Conservation (phyloP, 2,888 invertebrate genomes). For the Drosophila limbata region DNA sequence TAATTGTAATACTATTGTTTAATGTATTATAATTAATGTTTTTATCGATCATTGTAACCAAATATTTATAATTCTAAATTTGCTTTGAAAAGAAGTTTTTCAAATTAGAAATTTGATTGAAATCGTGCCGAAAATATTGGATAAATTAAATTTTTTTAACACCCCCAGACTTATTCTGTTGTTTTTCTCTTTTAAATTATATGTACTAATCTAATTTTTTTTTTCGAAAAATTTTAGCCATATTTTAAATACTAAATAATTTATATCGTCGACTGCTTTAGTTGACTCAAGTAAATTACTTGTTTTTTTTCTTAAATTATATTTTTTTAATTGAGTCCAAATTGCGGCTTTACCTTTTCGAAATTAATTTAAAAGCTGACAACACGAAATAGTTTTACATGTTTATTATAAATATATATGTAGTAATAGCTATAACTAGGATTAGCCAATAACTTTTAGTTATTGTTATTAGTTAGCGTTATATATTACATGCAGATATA, state of each 20-base stretch:
- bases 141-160: not conserved
- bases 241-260: not conserved
- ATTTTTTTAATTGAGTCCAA: not conserved
- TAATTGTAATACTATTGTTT: no score
- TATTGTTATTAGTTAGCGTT: conserved; percentile 4
- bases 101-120: not conserved
- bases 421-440: not conserved
- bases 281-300: not conserved
- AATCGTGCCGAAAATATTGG: not conserved
- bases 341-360: not conserved
- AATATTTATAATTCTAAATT: no score
- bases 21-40: no score
- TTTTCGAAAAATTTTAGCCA: no score
- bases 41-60: no score
- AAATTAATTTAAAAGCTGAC: not conserved
- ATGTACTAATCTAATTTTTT: not conserved
- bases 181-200: not conserved
- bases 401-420: conserved; percentile 11
- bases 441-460: not conserved
- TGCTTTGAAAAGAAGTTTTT: no score
- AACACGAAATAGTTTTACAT: not conserved
- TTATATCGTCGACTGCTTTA: not conserved
- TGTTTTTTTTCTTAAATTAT: not conserved
- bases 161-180: not conserved
- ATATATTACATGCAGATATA: conserved; percentile 10